phyloP scores from a whole-genome alignment of 2,888 invertebrate genomes.

The Zootermopsis nevadensis region DNA sequence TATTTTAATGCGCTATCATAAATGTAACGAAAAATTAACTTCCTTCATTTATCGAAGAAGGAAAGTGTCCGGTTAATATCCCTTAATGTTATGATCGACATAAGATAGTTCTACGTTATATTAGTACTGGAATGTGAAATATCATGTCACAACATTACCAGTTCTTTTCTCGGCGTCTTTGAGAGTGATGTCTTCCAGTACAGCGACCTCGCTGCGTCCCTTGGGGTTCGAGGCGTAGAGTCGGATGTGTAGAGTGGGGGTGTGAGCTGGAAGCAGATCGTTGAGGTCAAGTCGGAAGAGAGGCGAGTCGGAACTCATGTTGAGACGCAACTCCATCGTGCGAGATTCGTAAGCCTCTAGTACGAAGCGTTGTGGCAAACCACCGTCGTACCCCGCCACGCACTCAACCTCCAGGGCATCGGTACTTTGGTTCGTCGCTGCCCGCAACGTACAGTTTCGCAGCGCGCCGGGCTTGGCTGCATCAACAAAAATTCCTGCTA shows the following conservation, averaged over 20 bases:
- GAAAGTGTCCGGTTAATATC: too few relatives aligned
- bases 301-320: constrained; percentile 69
- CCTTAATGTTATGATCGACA: too few relatives aligned
- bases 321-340: constrained; percentile 77
- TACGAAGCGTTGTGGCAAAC: constrained; percentile 85
- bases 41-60: too few relatives aligned
- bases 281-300: constrained; percentile 66
- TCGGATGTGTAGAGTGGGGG: constrained; percentile 78
- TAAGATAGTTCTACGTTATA: background rate
- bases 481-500: background rate
- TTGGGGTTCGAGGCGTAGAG: constrained; percentile 88
- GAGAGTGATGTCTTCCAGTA: constrained; percentile 87
- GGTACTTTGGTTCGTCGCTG: constrained; percentile 63
- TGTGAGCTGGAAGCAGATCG: constrained; percentile 70
- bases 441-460: constrained; percentile 86
- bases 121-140: background rate
- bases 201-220: constrained; percentile 83
- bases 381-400: constrained; percentile 89
- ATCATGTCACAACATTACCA: constrained; percentile 68
- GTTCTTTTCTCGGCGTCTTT: constrained; percentile 81
- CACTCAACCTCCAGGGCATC: constrained; percentile 81
- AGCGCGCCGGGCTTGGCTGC: constrained; percentile 83
- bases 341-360: constrained; percentile 84
- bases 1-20: too few relatives aligned
- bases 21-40: too few relatives aligned